Evolutionary conservation across 2,888 invertebrate genomes (phyloP).

Genomic region (Stratiomys singularior): DNA sequence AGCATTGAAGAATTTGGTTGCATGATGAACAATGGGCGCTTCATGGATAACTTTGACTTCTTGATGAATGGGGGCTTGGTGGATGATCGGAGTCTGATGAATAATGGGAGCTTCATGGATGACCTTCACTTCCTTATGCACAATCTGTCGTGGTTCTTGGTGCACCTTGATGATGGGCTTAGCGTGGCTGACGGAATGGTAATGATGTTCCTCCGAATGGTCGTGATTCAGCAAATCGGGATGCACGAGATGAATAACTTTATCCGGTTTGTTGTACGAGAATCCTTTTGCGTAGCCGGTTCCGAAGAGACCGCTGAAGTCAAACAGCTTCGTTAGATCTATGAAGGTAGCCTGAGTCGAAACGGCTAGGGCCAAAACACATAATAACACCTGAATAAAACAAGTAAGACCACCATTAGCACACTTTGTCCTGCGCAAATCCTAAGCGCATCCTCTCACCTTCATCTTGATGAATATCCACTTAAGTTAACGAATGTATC

Average conservation of each 20-base stretch:
- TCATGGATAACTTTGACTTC: conserved; percentile 12
- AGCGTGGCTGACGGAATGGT: neutral
- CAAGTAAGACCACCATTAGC: neutral
- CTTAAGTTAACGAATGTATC: conserved; percentile 30
- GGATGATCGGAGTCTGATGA: conserved; percentile 20
- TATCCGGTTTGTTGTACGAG: neutral
- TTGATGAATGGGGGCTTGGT: conserved; percentile 26
- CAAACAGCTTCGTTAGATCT: neutral
- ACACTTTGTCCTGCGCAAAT: neutral
- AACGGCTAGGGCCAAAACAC: conserved; percentile 2
- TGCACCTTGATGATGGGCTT: neutral
- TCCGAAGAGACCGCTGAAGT: neutral
- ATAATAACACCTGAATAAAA: conserved; percentile 19
- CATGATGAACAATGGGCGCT: neutral
- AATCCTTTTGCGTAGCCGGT: conserved; percentile 2
- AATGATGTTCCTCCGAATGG: neutral
- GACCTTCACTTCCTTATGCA: neutral
- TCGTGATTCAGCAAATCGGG: conserved; percentile 22
- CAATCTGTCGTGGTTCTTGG: neutral
- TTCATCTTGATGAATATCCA: conserved; percentile 30
- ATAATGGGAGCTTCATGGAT: neutral
- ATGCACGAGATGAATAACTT: conserved; percentile 30
- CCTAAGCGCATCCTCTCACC: conserved; percentile 1
- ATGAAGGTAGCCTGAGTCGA: conserved; percentile 34
- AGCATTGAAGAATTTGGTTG: neutral